Conservation (phyloP, 2,888 invertebrate genomes). For the Halictus quadricinctus region DNA sequence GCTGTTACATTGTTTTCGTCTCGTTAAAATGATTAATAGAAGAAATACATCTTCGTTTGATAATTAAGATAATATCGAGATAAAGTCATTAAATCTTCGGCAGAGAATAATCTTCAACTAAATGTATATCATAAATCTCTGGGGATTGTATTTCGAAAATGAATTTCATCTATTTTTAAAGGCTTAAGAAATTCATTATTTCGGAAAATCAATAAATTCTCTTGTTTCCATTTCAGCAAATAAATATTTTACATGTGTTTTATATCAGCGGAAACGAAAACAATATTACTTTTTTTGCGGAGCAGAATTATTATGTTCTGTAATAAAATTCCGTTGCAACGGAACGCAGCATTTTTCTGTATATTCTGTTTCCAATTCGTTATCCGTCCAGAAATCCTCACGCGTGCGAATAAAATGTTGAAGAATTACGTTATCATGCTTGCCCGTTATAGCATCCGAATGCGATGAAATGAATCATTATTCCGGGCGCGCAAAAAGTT, state of each 20-base stretch:
- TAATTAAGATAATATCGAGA: constrained; percentile 5
- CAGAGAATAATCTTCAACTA: no score
- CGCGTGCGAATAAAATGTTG: background rate
- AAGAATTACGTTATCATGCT: background rate
- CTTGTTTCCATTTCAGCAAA: background rate
- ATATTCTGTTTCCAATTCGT: background rate
- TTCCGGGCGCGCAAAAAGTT: background rate
- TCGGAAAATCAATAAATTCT: background rate
- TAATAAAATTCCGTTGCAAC: background rate
- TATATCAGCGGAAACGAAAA: background rate
- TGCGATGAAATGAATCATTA: background rate
- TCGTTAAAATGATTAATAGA: background rate
- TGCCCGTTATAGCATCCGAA: background rate
- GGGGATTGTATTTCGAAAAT: background rate
- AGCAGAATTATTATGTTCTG: background rate
- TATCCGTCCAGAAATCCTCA: background rate
- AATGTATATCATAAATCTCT: no score
- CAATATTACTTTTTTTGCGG: background rate
- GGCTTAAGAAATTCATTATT: background rate
- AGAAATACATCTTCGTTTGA: background rate
- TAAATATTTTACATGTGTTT: background rate
- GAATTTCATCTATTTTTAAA: background rate
- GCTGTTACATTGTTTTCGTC: background rate
- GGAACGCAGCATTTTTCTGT: background rate
- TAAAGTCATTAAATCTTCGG: background rate